Conservation (phyloP, 2,797 vertebrate species). For the Onychomys leucogaster region DNA sequence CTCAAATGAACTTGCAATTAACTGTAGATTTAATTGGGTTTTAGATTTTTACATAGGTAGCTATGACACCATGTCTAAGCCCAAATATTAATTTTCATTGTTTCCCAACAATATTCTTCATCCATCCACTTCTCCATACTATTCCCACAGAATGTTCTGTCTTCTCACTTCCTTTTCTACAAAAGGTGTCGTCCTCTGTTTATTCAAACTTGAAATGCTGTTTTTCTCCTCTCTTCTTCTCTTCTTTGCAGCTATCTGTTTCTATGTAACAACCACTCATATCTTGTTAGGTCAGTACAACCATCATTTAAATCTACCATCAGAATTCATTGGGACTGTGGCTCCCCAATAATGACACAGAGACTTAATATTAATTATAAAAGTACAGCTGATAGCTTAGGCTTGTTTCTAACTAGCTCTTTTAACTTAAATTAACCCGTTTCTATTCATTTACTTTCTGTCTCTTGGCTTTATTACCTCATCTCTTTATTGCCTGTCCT, state of each 20-base stretch:
- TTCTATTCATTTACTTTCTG: too few relatives aligned
- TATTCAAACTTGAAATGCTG: background rate
- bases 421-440: too few relatives aligned
- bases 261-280: background rate
- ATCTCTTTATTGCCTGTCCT: too few relatives aligned
- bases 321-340: too few relatives aligned
- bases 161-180: background rate
- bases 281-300: background rate
- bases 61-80: background rate
- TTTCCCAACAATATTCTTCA: background rate
- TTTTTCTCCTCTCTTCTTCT: background rate
- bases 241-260: background rate
- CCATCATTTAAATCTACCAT: background rate
- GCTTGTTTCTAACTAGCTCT: too few relatives aligned
- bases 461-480: too few relatives aligned
- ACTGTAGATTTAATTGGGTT: conserved; percentile 42
- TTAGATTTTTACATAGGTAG: background rate
- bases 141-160: background rate
- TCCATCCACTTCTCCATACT: background rate
- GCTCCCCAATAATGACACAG: too few relatives aligned
- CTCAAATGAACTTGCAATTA: conserved; percentile 39
- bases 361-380: too few relatives aligned
- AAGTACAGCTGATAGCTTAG: too few relatives aligned
- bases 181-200: background rate
- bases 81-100: background rate